Percentiles rank a stretch among this genome's conserved stretches.
These are phyloP conservation scores for Myotis vivesi DNA, from an alignment of 2,797 vertebrate genomes.

Conservation along the genomic window DNA sequence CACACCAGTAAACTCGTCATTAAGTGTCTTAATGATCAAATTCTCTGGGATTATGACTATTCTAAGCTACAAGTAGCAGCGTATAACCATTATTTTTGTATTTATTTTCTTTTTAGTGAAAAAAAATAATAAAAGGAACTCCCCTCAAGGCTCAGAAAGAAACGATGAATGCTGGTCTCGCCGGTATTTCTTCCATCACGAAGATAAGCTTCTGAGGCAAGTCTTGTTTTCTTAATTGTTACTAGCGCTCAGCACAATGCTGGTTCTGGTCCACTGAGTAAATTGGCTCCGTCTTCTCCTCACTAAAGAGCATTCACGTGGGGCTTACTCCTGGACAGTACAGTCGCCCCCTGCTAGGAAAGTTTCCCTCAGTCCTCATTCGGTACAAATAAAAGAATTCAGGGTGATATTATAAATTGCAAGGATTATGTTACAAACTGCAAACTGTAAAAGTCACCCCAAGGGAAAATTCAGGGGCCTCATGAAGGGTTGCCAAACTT, in stretches of 20 bases:
- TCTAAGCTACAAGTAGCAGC: slow-evolving; percentile 80
- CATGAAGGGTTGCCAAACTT: not conserved
- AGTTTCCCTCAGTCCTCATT: not conserved
- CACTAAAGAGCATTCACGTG: not conserved
- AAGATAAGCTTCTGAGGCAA: not conserved
- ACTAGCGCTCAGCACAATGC: not conserved
- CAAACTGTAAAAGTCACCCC: not conserved
- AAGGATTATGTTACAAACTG: not conserved
- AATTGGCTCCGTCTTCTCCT: not conserved
- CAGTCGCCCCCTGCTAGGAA: not conserved
- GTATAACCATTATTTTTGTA: slow-evolving; percentile 76
- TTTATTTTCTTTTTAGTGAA: slow-evolving; percentile 35
- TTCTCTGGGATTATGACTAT: slow-evolving; percentile 81
- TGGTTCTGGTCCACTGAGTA: not conserved
- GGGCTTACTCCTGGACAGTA: not conserved
- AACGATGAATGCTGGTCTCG: not conserved
- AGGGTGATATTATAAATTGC: not conserved
- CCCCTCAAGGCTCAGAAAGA: slow-evolving; percentile 48
- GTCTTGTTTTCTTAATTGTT: slow-evolving; percentile 24
- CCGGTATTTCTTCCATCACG: not conserved
- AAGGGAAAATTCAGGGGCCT: not conserved
- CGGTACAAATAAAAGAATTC: not conserved
- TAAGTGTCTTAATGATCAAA: slow-evolving; percentile 82
- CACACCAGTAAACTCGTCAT: slow-evolving; percentile 80
- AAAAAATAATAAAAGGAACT: slow-evolving; percentile 25